Evolutionary conservation across 2,888 invertebrate species (phyloP).

Genomic region (Apodemia zela): DNA sequence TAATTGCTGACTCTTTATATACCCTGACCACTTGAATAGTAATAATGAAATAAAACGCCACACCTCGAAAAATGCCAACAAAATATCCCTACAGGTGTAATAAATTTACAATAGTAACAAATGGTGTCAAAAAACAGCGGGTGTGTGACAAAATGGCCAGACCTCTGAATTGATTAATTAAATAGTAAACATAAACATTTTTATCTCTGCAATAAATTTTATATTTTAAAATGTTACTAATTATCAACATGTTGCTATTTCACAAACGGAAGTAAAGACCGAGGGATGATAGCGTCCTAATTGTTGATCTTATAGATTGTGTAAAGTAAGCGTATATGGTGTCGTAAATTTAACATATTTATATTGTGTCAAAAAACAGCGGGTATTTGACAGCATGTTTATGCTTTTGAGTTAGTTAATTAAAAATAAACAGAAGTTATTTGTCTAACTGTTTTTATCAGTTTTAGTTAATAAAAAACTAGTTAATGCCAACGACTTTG

Average conservation of each 20-base stretch:
- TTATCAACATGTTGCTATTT: not conserved
- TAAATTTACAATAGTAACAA: not conserved
- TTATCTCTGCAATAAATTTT: not conserved
- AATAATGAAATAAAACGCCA: not conserved
- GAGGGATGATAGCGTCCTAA: not conserved
- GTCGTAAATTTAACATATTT: conserved; percentile 9
- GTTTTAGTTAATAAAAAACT: not conserved
- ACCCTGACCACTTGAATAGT: not conserved
- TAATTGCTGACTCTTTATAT: not conserved
- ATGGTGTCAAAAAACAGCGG: conserved; percentile 9
- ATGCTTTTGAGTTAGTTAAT: conserved; percentile 2
- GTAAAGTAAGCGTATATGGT: not conserved
- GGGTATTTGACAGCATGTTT: not conserved
- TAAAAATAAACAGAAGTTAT: conserved; percentile 2
- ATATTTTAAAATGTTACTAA: not conserved
- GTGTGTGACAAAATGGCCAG: not conserved
- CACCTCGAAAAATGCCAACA: not conserved
- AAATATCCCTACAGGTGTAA: not conserved
- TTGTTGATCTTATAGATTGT: conserved; percentile 1
- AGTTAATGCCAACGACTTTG: no score
- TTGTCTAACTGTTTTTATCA: not conserved
- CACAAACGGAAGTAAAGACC: not conserved
- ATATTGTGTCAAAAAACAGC: conserved; percentile 8
- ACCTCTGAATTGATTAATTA: not conserved
- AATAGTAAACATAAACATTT: not conserved